Percentiles rank a stretch among this genome's conserved stretches.
phyloP scores from a whole-genome alignment of 2,888 invertebrate genomes.

The Drosophila recens region DNA sequence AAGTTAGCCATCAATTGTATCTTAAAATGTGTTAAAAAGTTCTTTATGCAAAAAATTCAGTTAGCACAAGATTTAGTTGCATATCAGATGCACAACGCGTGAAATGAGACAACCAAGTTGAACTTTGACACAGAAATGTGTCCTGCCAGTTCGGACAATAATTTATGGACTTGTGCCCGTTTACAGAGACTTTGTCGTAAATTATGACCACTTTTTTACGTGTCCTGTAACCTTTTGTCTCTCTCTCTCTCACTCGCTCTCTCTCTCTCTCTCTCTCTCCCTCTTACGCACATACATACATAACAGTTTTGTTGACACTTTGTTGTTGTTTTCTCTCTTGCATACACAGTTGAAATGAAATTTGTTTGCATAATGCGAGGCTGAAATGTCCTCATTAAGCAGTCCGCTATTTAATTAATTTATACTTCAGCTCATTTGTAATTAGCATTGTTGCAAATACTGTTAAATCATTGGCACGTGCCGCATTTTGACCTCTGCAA shows the following conservation, averaged over 20 bases:
- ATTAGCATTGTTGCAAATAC: constrained; percentile 40
- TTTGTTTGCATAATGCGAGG: constrained; percentile 26
- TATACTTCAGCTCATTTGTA: constrained; percentile 56
- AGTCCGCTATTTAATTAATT: constrained; percentile 59
- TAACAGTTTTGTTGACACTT: constrained; percentile 35
- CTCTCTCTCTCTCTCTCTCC: no score
- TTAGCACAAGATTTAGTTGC: constrained; percentile 45
- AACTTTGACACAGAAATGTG: constrained; percentile 17
- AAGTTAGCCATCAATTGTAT: no score
- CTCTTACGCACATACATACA: constrained; percentile 22
- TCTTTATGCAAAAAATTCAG: background rate
- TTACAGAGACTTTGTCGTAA: constrained; percentile 53
- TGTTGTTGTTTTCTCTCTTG: constrained; percentile 6
- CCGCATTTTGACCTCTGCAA: constrained; percentile 1
- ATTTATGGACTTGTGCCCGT: constrained; percentile 70
- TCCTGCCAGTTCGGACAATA: constrained; percentile 34
- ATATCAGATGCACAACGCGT: constrained; percentile 30
- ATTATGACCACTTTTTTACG: constrained; percentile 53
- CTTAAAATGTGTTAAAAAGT: no score
- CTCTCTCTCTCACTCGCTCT: constrained; percentile 7
- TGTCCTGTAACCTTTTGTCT: constrained; percentile 52
- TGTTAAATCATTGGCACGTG: constrained; percentile 21
- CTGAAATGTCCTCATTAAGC: constrained; percentile 40
- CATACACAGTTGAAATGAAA: background rate
- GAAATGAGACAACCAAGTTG: background rate